A percentile compares a stretch with the other conserved stretches of the same genome.
Conservation (phyloP, 1,140 invertebrate genomes). For the Holcopasites calliopsidis region DNA sequence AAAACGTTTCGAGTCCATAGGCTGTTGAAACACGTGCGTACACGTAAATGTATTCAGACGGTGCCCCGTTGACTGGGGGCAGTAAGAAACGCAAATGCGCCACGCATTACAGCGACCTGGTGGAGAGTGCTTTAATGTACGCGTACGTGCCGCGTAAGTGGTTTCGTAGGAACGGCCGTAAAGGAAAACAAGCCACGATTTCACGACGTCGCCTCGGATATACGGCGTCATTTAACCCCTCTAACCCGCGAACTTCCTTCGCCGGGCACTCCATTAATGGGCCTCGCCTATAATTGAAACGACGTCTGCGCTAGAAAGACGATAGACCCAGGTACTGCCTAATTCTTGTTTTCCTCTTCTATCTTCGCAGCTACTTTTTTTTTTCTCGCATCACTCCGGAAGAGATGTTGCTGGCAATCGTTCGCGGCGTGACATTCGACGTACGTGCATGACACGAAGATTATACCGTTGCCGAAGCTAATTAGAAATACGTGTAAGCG, state of each 20-base stretch:
- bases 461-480: constrained; percentile 40
- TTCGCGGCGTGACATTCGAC: neutral
- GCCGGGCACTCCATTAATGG: constrained; percentile 32
- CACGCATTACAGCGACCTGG: constrained; percentile 38
- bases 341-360: constrained; percentile 3
- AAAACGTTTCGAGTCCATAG: neutral
- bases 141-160: constrained; percentile 44
- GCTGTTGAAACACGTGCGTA: too few relatives aligned
- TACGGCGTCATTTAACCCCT: constrained; percentile 43
- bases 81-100: constrained; percentile 44
- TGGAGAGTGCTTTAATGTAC: constrained; percentile 38
- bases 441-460: neutral
- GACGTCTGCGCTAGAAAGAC: constrained; percentile 34
- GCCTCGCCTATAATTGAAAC: constrained; percentile 20
- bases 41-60: neutral
- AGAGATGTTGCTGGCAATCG: neutral
- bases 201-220: constrained; percentile 42
- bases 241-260: constrained; percentile 39
- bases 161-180: constrained; percentile 25
- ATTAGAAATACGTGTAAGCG: constrained; percentile 34
- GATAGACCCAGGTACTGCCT: constrained; percentile 17
- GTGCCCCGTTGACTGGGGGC: neutral
- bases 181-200: constrained; percentile 50
- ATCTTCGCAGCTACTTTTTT: neutral
- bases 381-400: neutral